Conservation (phyloP, 2,113 vertebrate genomes). For the Leiothrix lutea region DNA sequence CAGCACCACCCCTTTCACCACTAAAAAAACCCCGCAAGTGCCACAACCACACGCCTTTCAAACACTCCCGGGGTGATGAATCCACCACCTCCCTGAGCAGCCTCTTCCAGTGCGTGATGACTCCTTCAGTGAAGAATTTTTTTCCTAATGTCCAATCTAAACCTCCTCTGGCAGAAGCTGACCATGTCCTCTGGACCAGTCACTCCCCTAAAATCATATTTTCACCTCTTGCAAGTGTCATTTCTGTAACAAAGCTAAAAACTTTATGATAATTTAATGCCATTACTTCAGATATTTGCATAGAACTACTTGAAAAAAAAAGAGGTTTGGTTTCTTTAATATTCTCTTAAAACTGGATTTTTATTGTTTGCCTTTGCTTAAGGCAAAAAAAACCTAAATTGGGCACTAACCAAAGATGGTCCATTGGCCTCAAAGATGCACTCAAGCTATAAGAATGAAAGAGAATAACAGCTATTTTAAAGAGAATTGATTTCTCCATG, state of each 20-base stretch:
- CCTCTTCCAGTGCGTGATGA: not conserved
- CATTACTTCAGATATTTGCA: not conserved
- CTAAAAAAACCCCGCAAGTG: not conserved
- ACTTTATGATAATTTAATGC: not conserved
- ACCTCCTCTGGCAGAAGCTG: not conserved
- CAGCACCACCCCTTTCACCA: fast-evolving
- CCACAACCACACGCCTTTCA: fast-evolving
- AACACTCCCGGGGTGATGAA: not conserved
- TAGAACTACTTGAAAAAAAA: not conserved
- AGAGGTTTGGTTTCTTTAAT: not conserved
- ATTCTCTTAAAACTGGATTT: not conserved
- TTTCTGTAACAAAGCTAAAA: not conserved
- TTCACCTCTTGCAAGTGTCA: not conserved
- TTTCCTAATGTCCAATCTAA: not conserved
- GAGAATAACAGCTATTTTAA: not conserved
- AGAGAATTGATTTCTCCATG: constrained; percentile 39
- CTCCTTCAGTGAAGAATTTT: not conserved
- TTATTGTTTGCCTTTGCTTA: not conserved
- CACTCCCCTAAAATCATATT: not conserved
- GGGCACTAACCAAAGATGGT: not conserved
- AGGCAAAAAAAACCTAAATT: not conserved
- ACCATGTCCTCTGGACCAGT: not conserved
- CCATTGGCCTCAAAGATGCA: not conserved
- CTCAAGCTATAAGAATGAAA: not conserved
- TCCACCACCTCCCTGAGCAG: not conserved